Evolutionary conservation across 64 coral and sea anemone species (phyloP).

Genomic region (Catalaphyllia jardinei): DNA sequence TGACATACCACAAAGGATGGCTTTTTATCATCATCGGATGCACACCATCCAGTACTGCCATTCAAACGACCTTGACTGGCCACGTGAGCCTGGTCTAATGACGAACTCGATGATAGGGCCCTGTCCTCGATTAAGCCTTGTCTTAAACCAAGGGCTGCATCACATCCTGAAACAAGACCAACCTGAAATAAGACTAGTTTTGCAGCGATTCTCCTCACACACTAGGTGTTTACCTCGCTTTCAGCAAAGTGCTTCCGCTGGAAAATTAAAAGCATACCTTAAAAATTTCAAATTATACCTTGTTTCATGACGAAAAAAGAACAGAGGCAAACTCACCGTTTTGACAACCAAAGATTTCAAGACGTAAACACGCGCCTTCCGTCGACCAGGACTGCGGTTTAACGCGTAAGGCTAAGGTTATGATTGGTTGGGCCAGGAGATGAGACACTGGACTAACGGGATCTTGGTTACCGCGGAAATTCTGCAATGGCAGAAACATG

Average conservation of each 20-base stretch:
- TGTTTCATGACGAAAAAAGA: background rate
- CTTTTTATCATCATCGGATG: background rate
- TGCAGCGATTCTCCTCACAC: no score
- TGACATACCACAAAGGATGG: slow-evolving; percentile 23
- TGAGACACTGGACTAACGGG: slow-evolving; percentile 17
- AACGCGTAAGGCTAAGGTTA: slow-evolving; percentile 34
- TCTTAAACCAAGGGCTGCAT: slow-evolving; percentile 23
- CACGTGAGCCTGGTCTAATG: slow-evolving; percentile 30
- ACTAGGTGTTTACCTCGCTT: no score
- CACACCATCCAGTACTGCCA: slow-evolving; percentile 58
- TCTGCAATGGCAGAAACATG: background rate
- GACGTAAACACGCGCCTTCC: slow-evolving; percentile 42
- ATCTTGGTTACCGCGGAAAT: slow-evolving; percentile 63
- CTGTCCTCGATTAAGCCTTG: slow-evolving; percentile 22
- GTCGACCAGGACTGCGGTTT: slow-evolving; percentile 34
- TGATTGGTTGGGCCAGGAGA: slow-evolving; percentile 40
- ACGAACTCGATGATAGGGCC: slow-evolving; percentile 38
- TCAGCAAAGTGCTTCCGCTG: no score
- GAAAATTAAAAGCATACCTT: background rate
- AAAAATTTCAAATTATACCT: background rate
- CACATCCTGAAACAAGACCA: background rate
- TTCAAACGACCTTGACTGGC: slow-evolving; percentile 42
- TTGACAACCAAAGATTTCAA: slow-evolving; percentile 58
- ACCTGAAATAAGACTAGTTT: no score
- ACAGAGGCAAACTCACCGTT: slow-evolving; percentile 25